Percentiles rank a stretch among this genome's conserved stretches.
Evolutionary conservation across 2,888 invertebrate genomes (phyloP).

Genomic region (Macaria liturata): DNA sequence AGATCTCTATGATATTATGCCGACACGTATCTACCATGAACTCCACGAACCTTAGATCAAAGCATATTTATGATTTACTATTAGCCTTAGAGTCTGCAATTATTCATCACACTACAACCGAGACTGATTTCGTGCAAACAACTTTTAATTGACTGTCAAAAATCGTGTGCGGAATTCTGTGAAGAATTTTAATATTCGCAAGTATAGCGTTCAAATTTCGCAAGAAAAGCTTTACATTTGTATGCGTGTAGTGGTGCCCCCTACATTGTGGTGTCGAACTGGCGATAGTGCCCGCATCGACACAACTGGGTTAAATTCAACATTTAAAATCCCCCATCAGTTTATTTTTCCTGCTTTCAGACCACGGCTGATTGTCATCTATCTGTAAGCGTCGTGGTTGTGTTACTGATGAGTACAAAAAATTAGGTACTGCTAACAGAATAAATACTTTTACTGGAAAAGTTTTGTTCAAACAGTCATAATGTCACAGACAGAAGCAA

Average conservation of each 20-base stretch:
- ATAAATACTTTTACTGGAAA: too few relatives aligned
- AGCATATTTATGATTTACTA: constrained; percentile 11
- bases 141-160: constrained; percentile 20
- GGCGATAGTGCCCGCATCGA: constrained; percentile 61
- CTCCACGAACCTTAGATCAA: constrained; percentile 23
- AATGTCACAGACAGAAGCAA: too few relatives aligned
- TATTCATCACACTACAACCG: constrained; percentile 18
- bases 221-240: constrained; percentile 62
- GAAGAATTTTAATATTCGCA: constrained; percentile 25
- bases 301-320: too few relatives aligned
- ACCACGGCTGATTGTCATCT: too few relatives aligned
- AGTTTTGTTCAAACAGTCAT: too few relatives aligned
- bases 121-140: constrained; percentile 17
- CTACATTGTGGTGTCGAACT: constrained; percentile 51
- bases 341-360: too few relatives aligned
- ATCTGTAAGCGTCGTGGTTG: too few relatives aligned
- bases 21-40: constrained; percentile 1
- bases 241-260: constrained; percentile 61
- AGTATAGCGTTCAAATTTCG: constrained; percentile 34
- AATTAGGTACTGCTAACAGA: too few relatives aligned
- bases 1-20: too few relatives aligned
- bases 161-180: constrained; percentile 20
- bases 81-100: constrained; percentile 9
- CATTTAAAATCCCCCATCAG: too few relatives aligned
- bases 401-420: too few relatives aligned